Base-by-base conservation (phyloP, 2,888 invertebrate species). In the Dynastes maya region DNA sequence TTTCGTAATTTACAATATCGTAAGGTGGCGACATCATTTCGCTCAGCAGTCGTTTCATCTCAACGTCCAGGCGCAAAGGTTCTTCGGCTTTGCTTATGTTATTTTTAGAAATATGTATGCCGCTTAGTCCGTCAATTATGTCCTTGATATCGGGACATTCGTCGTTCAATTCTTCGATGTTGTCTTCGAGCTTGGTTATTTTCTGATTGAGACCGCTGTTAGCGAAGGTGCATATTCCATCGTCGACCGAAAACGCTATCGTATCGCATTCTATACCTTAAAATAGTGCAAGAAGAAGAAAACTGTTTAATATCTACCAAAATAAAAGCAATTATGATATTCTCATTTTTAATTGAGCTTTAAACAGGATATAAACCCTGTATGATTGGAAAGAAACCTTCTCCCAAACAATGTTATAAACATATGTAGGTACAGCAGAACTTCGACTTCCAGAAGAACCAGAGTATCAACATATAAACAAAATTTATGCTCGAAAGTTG, bases 11-110 rank as follows among this genome's bases (percentile, higher is more conserved):
- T 0, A 90, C 87, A 11, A 84, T 82, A 1, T 83, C 80, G 81
- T 88, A 90, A 1, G 89, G 84, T 4, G 90, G 88, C 4, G 85
- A 87, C 1, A 89, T 87, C n/a, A 90, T 83, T 2, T 87, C 82
- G 0, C 51, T 80, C n/a, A 82, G 55, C 32, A 83, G 76, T 37
- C 80, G 80, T 78, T 83, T 83, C 82, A 83, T 82, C 77, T 83
- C 82, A 2, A 80, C 75, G 51, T 83, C 81, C n/a, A 83, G 58
- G 6, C 76, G 77, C 8, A 75, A 8, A 1, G 78, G 79, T 40
- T 80, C 79, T 58, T 77, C 79, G 2, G 80, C 78, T 27, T 40
- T 63, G 29, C 45, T 72, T 1, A 72, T 45, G 29, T 80, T 77
- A 51, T 63, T 72, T 11, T 76, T 75, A 55, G 71, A 37, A 27